These are phyloP conservation scores for Pomacea canaliculata DNA, from an alignment of 2,888 invertebrate genomes.

Conservation along the genomic window DNA sequence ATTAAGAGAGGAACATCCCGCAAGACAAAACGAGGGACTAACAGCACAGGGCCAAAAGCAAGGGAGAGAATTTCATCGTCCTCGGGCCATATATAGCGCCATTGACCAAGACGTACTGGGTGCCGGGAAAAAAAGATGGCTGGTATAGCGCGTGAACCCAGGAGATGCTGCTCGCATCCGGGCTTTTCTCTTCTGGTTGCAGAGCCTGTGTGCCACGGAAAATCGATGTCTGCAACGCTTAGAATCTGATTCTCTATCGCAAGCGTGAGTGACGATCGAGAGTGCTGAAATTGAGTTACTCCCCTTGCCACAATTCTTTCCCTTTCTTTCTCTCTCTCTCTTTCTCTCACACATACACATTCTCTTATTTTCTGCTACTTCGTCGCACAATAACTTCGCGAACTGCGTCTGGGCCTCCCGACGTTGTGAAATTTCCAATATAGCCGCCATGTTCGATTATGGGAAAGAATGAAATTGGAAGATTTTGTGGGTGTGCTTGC, in stretches of 20 bases:
- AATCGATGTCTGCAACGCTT: slow-evolving; percentile 19
- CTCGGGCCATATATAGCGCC: background rate
- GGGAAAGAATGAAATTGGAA: no score
- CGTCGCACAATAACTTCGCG: no score
- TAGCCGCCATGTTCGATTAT: no score
- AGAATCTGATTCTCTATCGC: slow-evolving; percentile 17
- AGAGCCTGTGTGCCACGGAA: background rate
- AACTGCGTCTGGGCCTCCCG: no score
- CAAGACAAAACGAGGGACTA: background rate
- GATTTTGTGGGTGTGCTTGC: no score
- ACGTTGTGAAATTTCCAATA: no score
- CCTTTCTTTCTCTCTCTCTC: slow-evolving; percentile 4
- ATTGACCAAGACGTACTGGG: background rate
- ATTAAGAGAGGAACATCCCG: background rate
- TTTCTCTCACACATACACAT: slow-evolving; percentile 1
- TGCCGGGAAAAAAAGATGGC: background rate
- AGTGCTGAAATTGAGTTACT: slow-evolving; percentile 1
- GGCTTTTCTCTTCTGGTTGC: background rate
- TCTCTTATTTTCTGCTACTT: slow-evolving; percentile 1
- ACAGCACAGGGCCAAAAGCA: background rate
- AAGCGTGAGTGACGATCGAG: slow-evolving; percentile 5
- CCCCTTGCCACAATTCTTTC: slow-evolving; percentile 1
- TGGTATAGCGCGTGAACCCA: background rate
- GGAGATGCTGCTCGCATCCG: background rate
- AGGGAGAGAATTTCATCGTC: slow-evolving; percentile 6